Conservation (phyloP, 2,888 invertebrate species). For the Belgica antarctica region DNA sequence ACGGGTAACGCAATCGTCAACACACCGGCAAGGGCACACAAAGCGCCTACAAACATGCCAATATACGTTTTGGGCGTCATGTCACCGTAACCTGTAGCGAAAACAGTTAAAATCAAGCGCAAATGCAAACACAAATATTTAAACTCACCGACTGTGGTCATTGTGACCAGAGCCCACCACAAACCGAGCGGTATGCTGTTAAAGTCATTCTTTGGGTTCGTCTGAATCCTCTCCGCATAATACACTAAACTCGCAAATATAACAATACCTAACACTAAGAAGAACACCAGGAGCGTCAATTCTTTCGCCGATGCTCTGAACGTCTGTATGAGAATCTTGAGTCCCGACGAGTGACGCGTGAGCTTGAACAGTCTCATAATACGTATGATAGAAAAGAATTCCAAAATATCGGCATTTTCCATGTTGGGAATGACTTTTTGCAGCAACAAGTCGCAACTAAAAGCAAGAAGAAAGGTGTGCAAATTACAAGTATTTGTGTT, state of each 20-base stretch:
- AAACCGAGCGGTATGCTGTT: constrained; percentile 95
- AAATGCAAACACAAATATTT: too few species aligned
- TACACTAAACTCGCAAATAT: constrained; percentile 98
- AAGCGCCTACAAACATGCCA: constrained; percentile 97
- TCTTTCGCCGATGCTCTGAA: constrained; percentile 97
- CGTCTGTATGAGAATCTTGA: constrained; percentile 97
- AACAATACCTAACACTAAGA: constrained; percentile 95
- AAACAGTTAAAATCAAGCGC: too few species aligned
- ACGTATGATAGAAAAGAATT: constrained; percentile 96
- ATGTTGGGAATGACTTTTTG: constrained; percentile 87
- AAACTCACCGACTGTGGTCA: constrained; percentile 98
- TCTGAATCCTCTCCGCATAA: constrained; percentile 95
- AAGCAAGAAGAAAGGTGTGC: not conserved
- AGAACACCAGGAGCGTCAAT: constrained; percentile 92
- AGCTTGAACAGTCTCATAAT: constrained; percentile 97
- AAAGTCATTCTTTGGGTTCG: constrained; percentile 94
- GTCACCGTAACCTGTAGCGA: too few species aligned
- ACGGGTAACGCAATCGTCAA: constrained; percentile 98
- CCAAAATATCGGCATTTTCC: constrained; percentile 92
- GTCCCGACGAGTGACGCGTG: constrained; percentile 93
- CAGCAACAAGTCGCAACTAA: constrained; percentile 68
- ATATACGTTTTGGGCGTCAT: constrained; percentile 98
- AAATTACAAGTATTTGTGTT: not conserved
- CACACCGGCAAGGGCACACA: constrained; percentile 97
- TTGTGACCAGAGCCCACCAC: constrained; percentile 99